Evolutionary conservation across 2,113 vertebrate genomes (phyloP), one percentile per base, ranked within the genome.

Genomic region (Anoura caudifer): DNA sequence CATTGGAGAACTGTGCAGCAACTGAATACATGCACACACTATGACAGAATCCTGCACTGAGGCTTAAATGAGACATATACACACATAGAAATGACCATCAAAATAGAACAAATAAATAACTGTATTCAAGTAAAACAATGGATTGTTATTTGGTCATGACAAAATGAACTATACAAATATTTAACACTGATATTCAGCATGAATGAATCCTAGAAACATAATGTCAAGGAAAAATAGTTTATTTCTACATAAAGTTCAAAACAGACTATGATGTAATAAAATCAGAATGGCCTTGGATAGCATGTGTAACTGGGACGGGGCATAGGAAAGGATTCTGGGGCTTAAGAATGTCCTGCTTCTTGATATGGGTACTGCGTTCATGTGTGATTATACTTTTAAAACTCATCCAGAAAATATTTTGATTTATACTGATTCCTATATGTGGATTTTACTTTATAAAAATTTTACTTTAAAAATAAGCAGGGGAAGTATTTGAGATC

Each of bases 381-480:
- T 77, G 15, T 43, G 3, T 43, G 10, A 63, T 70, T 54, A 75
- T 10, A 72, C 36, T 70, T 93, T 59, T 50, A 81, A 65, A 87
- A 59, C 67, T 65, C 13, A 92, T 72, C n/a, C 17, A 65, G 36
- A 6, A 15, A 93, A 45, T 7, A 28, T 19, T 45, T 33, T 61
- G 22, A 45, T 80, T 50, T 87, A 38, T 75, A 45, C 20, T 31
- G 28, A 90, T 52, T 85, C 89, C 54, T 36, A 36, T 45, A 22
- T 59, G 17, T 36, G 38, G 26, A 41, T 15, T 54, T 72, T 43
- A 72, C 5, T 65, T 56, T 36, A 36, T 38, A 56, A 72, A 56
- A 94, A 83, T 59, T 69, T 33, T 31, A 41, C 28, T 91, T 86
- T 76, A 70, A 70, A 97, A 88, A 69, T 77, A 87, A 91, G 85